Evolutionary conservation across 2,888 invertebrate species (phyloP), one percentile per base, ranked within the genome.

Genomic region (Acanthosepion pharaonis): DNA sequence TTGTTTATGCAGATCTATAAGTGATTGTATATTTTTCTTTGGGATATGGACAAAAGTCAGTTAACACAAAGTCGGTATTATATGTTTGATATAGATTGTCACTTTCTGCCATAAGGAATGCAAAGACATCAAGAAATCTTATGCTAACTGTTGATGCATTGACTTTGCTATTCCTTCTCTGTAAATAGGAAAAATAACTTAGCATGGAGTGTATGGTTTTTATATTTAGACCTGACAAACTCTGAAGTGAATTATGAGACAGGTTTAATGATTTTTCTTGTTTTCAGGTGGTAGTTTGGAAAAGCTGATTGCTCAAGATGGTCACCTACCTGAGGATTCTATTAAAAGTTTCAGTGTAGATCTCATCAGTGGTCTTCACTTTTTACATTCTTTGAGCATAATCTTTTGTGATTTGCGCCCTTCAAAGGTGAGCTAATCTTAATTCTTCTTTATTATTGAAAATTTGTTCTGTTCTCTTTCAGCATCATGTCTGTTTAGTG

Each of bases 341-440:
- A 96, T 97, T 78, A 95, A 97, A 42, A 96, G 96, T 91, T 97
- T 97, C 95, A 97, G 97, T 9, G 95, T 96, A 42, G 97, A 97
- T 94, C 95, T 97, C 23, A 97, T 97, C 20, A 96, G 96, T 92
- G 97, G 97, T 0, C 96, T 97, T n/a, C 97, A 97, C 95, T 97
- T 97, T 95, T 96, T 97, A 49, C 97, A 97, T 95, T 97, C 97
- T 5, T 96, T 97, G 42, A 97, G 97, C 49, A 97, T 97, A 94
- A 95, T 97, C 28, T 97, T 97, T 95, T 97, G 97, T 96, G 97
- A 97, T 96, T 96, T 97, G n/a, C 95, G 96, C 93, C 97, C 97
- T 42, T 96, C 97, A 55, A 97, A 97, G 97, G 97, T 97, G 95
- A 95, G 94, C 28, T 93, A 5, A 11, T 15, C n/a, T 78, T 59